Evolutionary conservation across 2,888 invertebrate genomes (phyloP).

Genomic region (Ophion obscuratus): DNA sequence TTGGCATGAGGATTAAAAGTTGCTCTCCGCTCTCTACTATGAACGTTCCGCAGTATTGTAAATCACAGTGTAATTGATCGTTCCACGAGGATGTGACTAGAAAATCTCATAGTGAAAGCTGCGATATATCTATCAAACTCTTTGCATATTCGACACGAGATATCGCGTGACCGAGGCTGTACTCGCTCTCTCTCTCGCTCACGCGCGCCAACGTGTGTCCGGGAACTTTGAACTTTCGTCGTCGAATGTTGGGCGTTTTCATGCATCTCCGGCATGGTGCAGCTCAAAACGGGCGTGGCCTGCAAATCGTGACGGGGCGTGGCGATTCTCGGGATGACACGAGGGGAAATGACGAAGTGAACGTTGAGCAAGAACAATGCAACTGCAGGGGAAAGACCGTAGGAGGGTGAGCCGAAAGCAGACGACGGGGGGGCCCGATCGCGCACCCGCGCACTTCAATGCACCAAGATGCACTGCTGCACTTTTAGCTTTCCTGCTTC

Average conservation of each 20-base stretch:
- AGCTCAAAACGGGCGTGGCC: conserved; percentile 61
- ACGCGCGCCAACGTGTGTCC: background rate
- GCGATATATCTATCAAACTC: conserved; percentile 50
- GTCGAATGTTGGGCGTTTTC: conserved; percentile 59
- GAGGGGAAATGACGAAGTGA: conserved; percentile 30
- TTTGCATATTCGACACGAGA: conserved; percentile 64
- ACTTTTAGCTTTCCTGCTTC: background rate
- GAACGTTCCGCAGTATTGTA: conserved; percentile 9
- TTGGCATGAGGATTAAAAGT: background rate
- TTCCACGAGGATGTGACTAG: conserved; percentile 7
- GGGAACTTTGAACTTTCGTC: conserved; percentile 46
- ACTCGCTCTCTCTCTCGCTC: background rate
- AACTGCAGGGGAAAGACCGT: conserved; percentile 29
- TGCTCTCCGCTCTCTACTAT: background rate
- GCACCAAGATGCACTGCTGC: conserved; percentile 22
- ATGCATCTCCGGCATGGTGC: conserved; percentile 52
- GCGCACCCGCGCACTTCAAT: conserved; percentile 39
- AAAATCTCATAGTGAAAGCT: conserved; percentile 24
- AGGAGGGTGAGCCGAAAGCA: background rate
- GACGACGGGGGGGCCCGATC: conserved; percentile 6
- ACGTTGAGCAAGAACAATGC: conserved; percentile 49
- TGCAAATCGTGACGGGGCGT: conserved; percentile 62
- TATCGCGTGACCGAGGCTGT: conserved; percentile 70
- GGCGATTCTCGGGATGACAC: conserved; percentile 43
- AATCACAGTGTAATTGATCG: conserved; percentile 15